Base-by-base conservation (phyloP, 1,140 invertebrate genomes). In the Drosophila tristis region DNA sequence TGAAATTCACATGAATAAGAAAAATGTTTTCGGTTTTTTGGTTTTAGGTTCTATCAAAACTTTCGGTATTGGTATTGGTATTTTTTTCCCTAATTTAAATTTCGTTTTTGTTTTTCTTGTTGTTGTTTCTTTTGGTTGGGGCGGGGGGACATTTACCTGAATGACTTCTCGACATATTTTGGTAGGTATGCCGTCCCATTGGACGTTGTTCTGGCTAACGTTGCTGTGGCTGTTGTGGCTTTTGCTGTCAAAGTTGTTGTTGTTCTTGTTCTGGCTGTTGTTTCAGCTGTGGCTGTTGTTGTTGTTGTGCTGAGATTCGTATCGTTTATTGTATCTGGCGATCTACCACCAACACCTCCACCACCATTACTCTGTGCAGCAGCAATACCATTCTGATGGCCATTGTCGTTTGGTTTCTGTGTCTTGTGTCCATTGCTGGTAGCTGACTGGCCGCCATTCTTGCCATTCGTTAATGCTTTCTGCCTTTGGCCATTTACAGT, bases 81-180 rank as follows among this genome's bases (percentile, higher is more conserved):
- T 25, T 6, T 35, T 54, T 44, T 25, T 55, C n/a, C 20, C 42
- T n/a, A n/a, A 26, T 56, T 2, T 44, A 43, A 57, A 45, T 31
- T 45, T 42, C 23, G 9, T 8, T 23, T 51, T 25, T 23, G 1
- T 16, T 16, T 16, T 16, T 16, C 16, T 16, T 16, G 16, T 11
- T 50, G 9, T n/a, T n/a, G n/a, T 48, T 74, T 44, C 16, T 25
- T 20, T 20, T 20, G 20, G 20, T 0, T 20, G 20, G 56, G 7
- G 7, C 2, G 7, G 29, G 31, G 8, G 31, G 75, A 78, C 49
- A 92, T 78, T 92, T 92, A 92, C 91, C 91, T 92, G 91, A 91
- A 92, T 91, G 91, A 92, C 90, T 92, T 92, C 81, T 84, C 91
- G 80, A 91, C 90, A 90, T 84, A 80, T 91, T 91, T 92, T 89